These are phyloP conservation scores for Aphodius granarius DNA, from an alignment of 2,888 invertebrate species.

Conservation along the genomic window DNA sequence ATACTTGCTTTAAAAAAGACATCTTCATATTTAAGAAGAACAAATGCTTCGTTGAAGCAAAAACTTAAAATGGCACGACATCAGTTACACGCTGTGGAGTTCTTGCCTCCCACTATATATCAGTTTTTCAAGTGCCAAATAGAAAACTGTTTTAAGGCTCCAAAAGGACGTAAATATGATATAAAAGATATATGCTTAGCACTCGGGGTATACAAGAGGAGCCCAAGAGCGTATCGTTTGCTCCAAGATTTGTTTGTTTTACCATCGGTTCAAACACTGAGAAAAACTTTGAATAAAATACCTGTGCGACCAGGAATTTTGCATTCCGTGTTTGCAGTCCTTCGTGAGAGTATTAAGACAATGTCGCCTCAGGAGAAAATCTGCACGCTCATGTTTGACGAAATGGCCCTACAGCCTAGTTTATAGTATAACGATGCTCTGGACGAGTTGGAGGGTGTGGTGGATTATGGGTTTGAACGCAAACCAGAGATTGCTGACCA, in stretches of 20 bases:
- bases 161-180: constrained; percentile 23
- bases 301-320: too few species aligned
- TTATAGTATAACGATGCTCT: constrained; percentile 23
- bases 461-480: constrained; percentile 15
- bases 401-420: constrained; percentile 29
- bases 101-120: neutral
- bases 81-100: neutral
- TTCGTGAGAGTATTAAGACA: constrained; percentile 24
- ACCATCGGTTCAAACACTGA: constrained; percentile 29
- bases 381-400: constrained; percentile 30
- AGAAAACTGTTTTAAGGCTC: neutral
- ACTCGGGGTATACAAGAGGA: constrained; percentile 30
- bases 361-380: constrained; percentile 10
- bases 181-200: constrained; percentile 31
- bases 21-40: neutral
- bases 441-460: constrained; percentile 19
- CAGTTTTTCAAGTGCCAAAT: neutral
- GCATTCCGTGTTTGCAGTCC: constrained; percentile 27
- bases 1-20: neutral
- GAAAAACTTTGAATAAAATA: constrained; percentile 26
- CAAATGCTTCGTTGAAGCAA: neutral
- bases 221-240: constrained; percentile 22
- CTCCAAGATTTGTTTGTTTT: constrained; percentile 29
- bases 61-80: neutral
- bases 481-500: constrained; percentile 25